Evolutionary conservation across 2,797 vertebrate genomes (phyloP).

Genomic region (Euthynnus affinis): DNA sequence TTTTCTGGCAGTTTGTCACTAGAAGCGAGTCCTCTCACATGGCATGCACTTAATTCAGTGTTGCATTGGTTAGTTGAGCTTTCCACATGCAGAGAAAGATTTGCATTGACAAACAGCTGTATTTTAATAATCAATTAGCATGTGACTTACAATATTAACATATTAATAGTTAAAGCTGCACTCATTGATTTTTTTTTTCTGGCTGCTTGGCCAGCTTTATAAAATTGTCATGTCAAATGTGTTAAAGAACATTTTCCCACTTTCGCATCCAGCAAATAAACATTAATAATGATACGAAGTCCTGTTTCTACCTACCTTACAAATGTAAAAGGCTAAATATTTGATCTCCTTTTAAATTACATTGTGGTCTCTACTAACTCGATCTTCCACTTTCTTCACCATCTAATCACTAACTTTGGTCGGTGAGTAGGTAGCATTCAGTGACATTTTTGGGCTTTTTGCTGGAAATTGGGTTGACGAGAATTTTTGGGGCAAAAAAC

Average conservation of each 20-base stretch:
- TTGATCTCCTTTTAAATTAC: background rate
- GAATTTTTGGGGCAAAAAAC: too few relatives aligned
- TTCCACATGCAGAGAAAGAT: background rate
- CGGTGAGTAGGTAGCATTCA: too few relatives aligned
- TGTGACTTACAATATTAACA: background rate
- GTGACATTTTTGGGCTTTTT: too few relatives aligned
- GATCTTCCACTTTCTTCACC: too few relatives aligned
- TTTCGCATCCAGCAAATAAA: background rate
- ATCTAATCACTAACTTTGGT: too few relatives aligned
- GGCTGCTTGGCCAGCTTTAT: background rate
- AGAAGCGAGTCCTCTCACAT: too few relatives aligned
- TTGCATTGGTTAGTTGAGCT: background rate
- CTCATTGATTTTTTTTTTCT: background rate
- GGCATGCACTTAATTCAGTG: background rate
- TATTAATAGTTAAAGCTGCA: background rate
- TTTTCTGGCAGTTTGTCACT: too few relatives aligned
- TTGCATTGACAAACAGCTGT: background rate
- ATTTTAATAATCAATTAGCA: slow-evolving; percentile 2
- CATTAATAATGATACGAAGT: background rate
- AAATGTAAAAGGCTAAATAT: background rate
- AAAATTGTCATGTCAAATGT: background rate
- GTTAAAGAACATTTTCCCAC: background rate
- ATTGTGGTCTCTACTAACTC: background rate
- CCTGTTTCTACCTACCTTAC: background rate
- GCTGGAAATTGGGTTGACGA: too few relatives aligned